Evolutionary conservation across 2,797 vertebrate species (phyloP).

Genomic region (Mionectes olivaceus): DNA sequence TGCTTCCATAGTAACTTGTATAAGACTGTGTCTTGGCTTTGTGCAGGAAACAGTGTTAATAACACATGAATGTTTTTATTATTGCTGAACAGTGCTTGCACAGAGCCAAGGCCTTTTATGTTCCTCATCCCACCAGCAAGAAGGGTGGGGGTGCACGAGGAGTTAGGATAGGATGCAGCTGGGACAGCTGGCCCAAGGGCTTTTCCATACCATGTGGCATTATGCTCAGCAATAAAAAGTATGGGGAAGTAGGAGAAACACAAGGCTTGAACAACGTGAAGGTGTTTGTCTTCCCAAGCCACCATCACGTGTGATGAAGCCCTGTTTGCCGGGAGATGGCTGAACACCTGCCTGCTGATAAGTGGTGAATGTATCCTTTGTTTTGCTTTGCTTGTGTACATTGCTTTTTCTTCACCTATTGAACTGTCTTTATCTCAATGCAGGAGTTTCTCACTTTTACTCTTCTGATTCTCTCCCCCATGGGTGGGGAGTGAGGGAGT

Average conservation of each 20-base stretch:
- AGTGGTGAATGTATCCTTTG: background rate
- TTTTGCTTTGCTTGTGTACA: background rate
- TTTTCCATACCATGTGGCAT: rapidly evolving
- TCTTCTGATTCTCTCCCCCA: background rate
- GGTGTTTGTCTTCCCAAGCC: background rate
- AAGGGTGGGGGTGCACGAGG: background rate
- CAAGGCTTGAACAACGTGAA: background rate
- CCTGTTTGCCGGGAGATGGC: background rate
- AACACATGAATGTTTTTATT: background rate
- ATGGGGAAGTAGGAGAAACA: background rate
- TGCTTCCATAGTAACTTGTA: background rate
- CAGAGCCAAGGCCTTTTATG: background rate
- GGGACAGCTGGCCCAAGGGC: background rate
- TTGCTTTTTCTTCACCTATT: background rate
- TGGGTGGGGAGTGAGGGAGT: background rate
- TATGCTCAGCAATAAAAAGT: background rate
- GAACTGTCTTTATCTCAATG: background rate
- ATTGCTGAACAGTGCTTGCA: background rate
- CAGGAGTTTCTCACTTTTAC: background rate
- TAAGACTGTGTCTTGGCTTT: background rate
- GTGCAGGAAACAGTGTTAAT: background rate
- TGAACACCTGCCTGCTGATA: background rate
- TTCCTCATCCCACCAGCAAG: background rate
- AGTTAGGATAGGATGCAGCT: background rate
- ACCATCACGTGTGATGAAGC: rapidly evolving